Evolutionary conservation across 2,888 invertebrate genomes (phyloP), one percentile per base, ranked within the genome.

Genomic region (Aromia moschata): DNA sequence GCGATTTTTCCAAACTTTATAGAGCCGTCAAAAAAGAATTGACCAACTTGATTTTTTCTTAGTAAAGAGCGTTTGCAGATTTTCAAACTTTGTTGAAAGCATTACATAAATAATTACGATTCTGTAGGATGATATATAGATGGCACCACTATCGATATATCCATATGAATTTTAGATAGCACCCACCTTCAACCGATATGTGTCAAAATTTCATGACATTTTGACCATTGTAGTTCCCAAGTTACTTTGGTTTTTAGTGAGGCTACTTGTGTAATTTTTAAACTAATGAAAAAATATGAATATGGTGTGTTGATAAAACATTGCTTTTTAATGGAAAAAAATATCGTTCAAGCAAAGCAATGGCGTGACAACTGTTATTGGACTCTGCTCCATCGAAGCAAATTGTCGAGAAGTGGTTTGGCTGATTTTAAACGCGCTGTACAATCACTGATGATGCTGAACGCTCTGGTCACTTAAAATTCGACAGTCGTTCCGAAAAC

Each of bases 401-500:
- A 41, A 14, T 7, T 7, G 41, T 15, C 15, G 16, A 25, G 7
- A 3, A 10, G 2, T 49, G 49, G 49, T 49, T 18, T 36, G 46
- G 7, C 46, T 16, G 43, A 11, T 2, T 43, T 16, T 15, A 43
- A 43, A 43, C 16, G 25, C 12, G 25, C 3, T 11, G 18, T 14
- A 46, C 12, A 51, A 20, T 5, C 38, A 51, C 40, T 10, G 20
- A 37, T 40, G 51, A 40, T 51, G 51, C 40, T 1, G 18, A 51
- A 40, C 5, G 51, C 40, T 18, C 38, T 40, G 16, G 18, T 16
- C 14, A n/a, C n/a, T n/a, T n/a, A n/a, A n/a, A 51, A 51, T n/a
- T 37, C n/a, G 38, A 38, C 38, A 18, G 51, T 51, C 38, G 14
- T 51, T 37, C 40, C 51, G 20, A 40, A 40, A 51, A 51, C 40